Base-by-base conservation (phyloP, 2,113 vertebrate species). In the Sebastes fasciatus region DNA sequence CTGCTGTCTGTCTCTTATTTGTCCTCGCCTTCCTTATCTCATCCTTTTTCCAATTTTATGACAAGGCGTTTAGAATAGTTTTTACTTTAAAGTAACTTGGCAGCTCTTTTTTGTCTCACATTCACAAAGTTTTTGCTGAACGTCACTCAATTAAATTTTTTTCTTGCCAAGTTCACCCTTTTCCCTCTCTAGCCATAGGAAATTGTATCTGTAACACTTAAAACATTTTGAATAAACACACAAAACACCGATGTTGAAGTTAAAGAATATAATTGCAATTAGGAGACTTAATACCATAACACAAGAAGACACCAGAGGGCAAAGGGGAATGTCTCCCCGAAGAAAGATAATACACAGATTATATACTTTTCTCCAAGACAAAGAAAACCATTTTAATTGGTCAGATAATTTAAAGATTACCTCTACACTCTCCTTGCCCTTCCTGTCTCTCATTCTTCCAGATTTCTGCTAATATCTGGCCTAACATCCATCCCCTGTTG, bases 21-120 rank as follows among this genome's bases (percentile, higher is more conserved):
- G 65, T 40, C 49, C 51, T 58, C 11, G 82, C 42, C 42, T 34
- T 51, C 23, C 79, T 79, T 63, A 63, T 82, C 68, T 66, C 54
- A 61, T 49, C 1, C 76, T 34, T 72, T 71, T 51, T 6, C 12
- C 19, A 65, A 11, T 67, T 77, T 85, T 79, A 55, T 77, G 48
- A 61, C 8, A 14, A 66, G 42, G 1, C 26, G 60, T 77, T 77
- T 40, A 54, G 3, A 72, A 9, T 34, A 67, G 12, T 80, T 79
- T 57, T 10, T 19, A 6, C 12, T 76, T 77, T 55, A 72, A 58
- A 80, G 26, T 52, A 71, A 58, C 48, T 19, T 57, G 52, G 48
- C 14, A 1, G 23, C 54, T 81, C 77, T 26, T 48, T 66, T 80
- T 86, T 69, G 48, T 73, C 49, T 69, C 40, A 23, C 14, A 73